Conservation (phyloP, 2,113 vertebrate genomes). For the Oreochromis niloticus region DNA sequence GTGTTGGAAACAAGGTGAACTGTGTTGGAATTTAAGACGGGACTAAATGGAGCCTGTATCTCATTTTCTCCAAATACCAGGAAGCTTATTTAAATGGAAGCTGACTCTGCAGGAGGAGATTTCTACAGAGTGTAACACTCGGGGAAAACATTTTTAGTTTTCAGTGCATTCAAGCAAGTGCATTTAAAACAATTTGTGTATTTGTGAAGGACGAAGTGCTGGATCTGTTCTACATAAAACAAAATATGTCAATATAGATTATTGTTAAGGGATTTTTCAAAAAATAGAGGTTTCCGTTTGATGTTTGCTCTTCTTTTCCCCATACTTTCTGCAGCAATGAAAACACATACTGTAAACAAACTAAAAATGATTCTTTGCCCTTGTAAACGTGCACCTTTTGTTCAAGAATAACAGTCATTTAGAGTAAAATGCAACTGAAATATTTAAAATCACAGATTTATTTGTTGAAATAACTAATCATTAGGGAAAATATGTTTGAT, state of each 20-base stretch:
- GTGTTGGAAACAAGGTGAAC: neutral
- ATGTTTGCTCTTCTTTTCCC: neutral
- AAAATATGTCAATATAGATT: neutral
- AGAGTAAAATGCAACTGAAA: neutral
- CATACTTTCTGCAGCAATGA: neutral
- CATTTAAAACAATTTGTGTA: neutral
- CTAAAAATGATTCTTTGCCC: neutral
- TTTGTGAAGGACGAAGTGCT: neutral
- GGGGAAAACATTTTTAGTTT: neutral
- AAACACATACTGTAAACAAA: neutral
- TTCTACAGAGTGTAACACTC: neutral
- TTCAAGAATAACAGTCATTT: neutral
- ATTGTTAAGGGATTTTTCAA: neutral
- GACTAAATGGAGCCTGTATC: neutral
- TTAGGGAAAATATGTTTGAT: neutral
- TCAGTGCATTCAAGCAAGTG: neutral
- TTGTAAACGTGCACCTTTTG: neutral
- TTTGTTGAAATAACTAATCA: neutral
- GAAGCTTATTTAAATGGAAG: constrained; percentile 2
- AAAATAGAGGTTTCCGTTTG: neutral
- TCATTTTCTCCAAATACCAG: neutral
- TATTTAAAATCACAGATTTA: neutral
- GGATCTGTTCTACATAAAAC: neutral
- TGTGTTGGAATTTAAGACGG: neutral
- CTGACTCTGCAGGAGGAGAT: constrained; percentile 1